Conservation (phyloP, 1,140 invertebrate species). For the Heliothis virescens region DNA sequence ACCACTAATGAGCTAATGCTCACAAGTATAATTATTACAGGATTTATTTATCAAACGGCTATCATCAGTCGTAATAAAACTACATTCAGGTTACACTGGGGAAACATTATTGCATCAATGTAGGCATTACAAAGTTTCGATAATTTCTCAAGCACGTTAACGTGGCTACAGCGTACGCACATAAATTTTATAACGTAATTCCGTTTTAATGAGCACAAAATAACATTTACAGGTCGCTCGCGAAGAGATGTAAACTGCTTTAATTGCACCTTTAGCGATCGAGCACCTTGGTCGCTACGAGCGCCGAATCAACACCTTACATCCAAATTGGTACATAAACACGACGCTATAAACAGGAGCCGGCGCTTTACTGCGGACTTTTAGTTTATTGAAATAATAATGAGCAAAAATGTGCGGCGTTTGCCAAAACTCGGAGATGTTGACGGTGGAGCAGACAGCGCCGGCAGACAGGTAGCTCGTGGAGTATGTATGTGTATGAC, state of each 20-base stretch:
- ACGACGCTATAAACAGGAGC: slow-evolving; percentile 50
- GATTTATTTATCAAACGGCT: slow-evolving; percentile 3
- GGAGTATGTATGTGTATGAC: slow-evolving; percentile 65
- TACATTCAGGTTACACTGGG: neutral
- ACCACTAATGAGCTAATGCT: neutral
- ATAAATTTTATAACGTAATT: slow-evolving; percentile 83
- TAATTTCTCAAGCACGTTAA: slow-evolving; percentile 72
- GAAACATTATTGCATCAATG: slow-evolving; percentile 27
- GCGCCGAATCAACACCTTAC: slow-evolving; percentile 73
- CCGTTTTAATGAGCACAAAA: slow-evolving; percentile 78
- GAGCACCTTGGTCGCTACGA: slow-evolving; percentile 60
- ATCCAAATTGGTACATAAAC: slow-evolving; percentile 59
- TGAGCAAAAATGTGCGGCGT: slow-evolving; percentile 49
- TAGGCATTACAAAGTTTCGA: slow-evolving; percentile 66
- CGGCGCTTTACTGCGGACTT: slow-evolving; percentile 29
- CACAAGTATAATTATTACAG: neutral
- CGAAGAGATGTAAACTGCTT: slow-evolving; percentile 78
- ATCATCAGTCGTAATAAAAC: slow-evolving; percentile 1
- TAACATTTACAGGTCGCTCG: slow-evolving; percentile 80
- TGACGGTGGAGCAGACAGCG: slow-evolving; percentile 62
- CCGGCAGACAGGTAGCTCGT: slow-evolving; percentile 68
- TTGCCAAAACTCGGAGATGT: slow-evolving; percentile 55
- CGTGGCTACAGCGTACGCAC: slow-evolving; percentile 71
- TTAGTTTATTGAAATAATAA: slow-evolving; percentile 44
- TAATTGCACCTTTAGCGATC: slow-evolving; percentile 72